Evolutionary conservation across 1,140 invertebrate species (phyloP).

Genomic region (Adoxophyes honmai): DNA sequence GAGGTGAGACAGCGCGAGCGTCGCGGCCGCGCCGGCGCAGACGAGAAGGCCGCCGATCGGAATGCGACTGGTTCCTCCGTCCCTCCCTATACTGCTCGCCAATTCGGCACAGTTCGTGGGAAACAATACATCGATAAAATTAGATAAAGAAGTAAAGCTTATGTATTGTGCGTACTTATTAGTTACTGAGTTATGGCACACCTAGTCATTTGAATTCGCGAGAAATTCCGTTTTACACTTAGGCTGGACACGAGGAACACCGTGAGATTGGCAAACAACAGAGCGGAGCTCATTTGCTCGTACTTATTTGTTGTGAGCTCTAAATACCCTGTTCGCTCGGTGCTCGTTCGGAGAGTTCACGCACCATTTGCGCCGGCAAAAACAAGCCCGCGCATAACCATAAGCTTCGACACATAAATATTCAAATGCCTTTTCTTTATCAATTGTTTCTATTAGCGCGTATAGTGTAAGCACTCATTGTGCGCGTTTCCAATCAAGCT

Average conservation of each 20-base stretch:
- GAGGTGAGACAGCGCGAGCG: slow-evolving; percentile 3
- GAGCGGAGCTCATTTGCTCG: slow-evolving; percentile 14
- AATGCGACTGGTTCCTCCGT: slow-evolving; percentile 44
- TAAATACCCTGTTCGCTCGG: not conserved
- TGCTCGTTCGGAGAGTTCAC: not conserved
- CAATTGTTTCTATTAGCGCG: not conserved
- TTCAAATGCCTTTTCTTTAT: slow-evolving; percentile 9
- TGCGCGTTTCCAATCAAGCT: not conserved
- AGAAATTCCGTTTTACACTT: slow-evolving; percentile 37
- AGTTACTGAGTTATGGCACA: slow-evolving; percentile 1
- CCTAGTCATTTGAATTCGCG: slow-evolving; percentile 19
- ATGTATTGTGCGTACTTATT: too few relatives aligned
- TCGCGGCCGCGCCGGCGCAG: slow-evolving; percentile 7
- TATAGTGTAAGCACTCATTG: slow-evolving; percentile 1
- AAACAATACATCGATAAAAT: slow-evolving; percentile 16
- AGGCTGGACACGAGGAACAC: slow-evolving; percentile 30
- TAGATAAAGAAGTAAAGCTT: too few relatives aligned
- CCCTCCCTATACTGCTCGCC: slow-evolving; percentile 1
- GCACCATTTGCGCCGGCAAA: not conserved
- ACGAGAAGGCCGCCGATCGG: slow-evolving; percentile 24
- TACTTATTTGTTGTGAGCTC: slow-evolving; percentile 28
- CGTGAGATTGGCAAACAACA: slow-evolving; percentile 53
- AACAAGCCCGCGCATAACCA: not conserved
- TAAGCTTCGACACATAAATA: not conserved
- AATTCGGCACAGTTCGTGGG: slow-evolving; percentile 18